Base-by-base conservation (phyloP, 1,140 invertebrate species). In the Stratiolaelaps scimitus region DNA sequence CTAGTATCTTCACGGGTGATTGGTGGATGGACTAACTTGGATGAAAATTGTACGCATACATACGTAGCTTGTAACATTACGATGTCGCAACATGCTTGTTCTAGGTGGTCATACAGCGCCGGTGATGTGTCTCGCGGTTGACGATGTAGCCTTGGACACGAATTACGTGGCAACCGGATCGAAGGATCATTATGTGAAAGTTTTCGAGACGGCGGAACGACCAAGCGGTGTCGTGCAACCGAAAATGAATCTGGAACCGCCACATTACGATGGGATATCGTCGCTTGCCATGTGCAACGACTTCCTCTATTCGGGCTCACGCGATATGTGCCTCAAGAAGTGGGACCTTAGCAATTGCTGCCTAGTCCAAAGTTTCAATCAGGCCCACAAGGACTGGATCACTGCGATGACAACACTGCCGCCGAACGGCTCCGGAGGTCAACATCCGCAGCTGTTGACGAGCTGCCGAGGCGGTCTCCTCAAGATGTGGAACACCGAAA, bases 261-360 rank as follows among this genome's bases (percentile, higher is more conserved):
- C 89, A 17, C 89, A 93, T 77, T 93, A 92, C 75, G 89, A 93
- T 74, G 89, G 89, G 10, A 87, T 92, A 46, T 84, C 91, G 73
- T 85, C 84, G 56, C 78, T 92, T 34, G 81, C 83, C n/a, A 78
- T 88, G 43, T 70, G 74, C 48, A 82, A 80, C 20, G 76, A 81
- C 64, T 80, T 78, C 2, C 76, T 92, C 15, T 92, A 89, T 78
- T 88, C 85, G 73, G 89, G 88, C 64, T 90, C 88, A 0, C 76
- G 89, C 29, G 89, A 92, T 74, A 86, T 83, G 75, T 88, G 86
- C 73, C 87, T 92, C 71, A 92, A 92, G 78, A 85, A 88, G 72
- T 92, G 88, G 88, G 83, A 87, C 71, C 76, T 91, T 7, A 73
- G 77, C 19, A 81, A 80, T 70, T 81, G 84, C 75, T 81, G 83